Evolutionary conservation across 2,797 vertebrate genomes (phyloP).

Genomic region (Agapornis canus): DNA sequence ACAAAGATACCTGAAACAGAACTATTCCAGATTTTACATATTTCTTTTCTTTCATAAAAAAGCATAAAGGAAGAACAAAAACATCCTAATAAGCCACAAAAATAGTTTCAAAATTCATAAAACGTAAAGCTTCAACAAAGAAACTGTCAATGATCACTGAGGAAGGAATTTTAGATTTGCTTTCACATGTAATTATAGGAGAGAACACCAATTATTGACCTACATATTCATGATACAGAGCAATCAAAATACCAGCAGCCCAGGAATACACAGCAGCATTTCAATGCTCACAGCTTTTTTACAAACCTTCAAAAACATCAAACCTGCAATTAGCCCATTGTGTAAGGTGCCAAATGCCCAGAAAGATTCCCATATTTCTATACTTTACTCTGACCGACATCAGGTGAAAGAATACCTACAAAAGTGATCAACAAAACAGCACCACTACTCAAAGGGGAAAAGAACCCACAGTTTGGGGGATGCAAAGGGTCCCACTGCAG

Average conservation of each 20-base stretch:
- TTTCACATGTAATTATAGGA: not conserved
- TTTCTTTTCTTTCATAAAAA: not conserved
- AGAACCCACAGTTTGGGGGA: accelerated
- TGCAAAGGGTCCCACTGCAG: not conserved
- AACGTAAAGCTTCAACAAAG: not conserved
- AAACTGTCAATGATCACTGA: not conserved
- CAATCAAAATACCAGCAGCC: not conserved
- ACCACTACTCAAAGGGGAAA: accelerated
- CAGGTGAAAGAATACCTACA: not conserved
- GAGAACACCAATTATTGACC: not conserved
- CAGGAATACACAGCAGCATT: not conserved
- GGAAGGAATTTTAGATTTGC: not conserved
- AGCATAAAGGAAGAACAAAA: not conserved
- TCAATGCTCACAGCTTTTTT: not conserved
- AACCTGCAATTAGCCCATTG: not conserved
- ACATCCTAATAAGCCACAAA: not conserved
- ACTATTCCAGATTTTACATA: not conserved
- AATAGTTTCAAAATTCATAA: not conserved
- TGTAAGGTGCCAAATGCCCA: not conserved
- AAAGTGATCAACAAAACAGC: not conserved
- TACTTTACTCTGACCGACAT: not conserved
- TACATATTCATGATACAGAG: not conserved
- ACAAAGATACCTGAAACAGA: not conserved
- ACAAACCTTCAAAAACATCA: not conserved
- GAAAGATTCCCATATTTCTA: not conserved